Percentiles rank a stretch among this genome's conserved stretches.
Conservation (phyloP, 1,140 invertebrate species). For the Melanaphis sacchari region DNA sequence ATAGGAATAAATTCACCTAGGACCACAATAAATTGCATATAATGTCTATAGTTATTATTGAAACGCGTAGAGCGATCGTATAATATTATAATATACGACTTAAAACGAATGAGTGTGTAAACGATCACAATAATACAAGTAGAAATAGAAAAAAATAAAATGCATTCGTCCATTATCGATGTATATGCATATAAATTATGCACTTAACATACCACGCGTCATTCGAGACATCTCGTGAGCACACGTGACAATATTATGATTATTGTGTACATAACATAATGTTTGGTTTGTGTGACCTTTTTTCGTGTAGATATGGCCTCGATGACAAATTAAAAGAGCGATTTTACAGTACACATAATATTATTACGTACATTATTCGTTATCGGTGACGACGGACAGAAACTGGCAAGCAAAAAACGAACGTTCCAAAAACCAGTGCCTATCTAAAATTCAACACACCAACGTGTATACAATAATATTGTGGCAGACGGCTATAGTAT, state of each 20-base stretch:
- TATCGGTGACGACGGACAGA: not conserved
- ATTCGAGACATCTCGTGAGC: not conserved
- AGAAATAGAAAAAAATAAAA: not conserved
- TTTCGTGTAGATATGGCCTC: not conserved
- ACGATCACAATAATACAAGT: not conserved
- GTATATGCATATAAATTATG: not conserved
- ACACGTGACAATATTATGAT: not conserved
- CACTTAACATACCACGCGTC: not conserved
- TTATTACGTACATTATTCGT: not conserved
- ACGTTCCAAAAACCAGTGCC: not conserved
- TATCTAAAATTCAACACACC: not conserved
- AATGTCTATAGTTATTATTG: not conserved
- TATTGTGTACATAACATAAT: not conserved
- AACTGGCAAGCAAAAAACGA: not conserved
- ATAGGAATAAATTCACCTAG: not conserved
- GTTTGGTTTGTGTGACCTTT: not conserved
- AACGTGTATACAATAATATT: not conserved
- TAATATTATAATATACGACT: not conserved
- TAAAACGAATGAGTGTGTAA: not conserved
- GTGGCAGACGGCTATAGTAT: not conserved
- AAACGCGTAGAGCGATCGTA: not conserved
- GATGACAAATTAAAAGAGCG: not conserved
- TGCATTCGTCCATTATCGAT: not conserved
- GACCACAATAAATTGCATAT: not conserved
- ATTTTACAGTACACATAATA: not conserved